Percentiles rank a stretch among this genome's conserved stretches.
These are phyloP conservation scores for Pterocles orientalis DNA, from an alignment of 2,113 vertebrate genomes.

Conservation along the genomic window DNA sequence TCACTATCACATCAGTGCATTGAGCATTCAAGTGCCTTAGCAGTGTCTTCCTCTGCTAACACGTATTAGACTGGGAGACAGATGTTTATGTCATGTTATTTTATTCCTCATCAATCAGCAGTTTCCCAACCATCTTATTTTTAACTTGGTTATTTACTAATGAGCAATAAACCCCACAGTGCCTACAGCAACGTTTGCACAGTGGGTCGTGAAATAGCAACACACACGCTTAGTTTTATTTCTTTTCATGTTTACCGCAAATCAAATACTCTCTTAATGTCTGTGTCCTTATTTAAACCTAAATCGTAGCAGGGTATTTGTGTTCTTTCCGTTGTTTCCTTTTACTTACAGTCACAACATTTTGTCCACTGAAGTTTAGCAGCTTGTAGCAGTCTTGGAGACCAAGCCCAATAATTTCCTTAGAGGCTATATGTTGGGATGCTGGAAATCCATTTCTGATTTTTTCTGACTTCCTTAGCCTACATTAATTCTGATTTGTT, in stretches of 20 bases:
- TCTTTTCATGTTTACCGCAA: conserved; percentile 29
- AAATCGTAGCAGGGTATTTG: neutral
- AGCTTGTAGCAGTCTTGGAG: conserved; percentile 15
- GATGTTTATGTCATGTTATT: conserved; percentile 67
- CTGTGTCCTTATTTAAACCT: conserved; percentile 49
- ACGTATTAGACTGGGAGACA: conserved; percentile 62
- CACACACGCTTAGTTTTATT: conserved; percentile 37
- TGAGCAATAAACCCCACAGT: conserved; percentile 66
- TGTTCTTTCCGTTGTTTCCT: neutral
- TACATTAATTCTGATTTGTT: conserved; percentile 60
- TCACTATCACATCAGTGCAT: conserved; percentile 59
- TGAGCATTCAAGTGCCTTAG: conserved; percentile 61
- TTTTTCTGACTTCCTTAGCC: conserved; percentile 53
- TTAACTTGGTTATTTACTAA: conserved; percentile 78
- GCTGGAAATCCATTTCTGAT: conserved; percentile 42
- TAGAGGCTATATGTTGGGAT: neutral
- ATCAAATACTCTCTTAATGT: conserved; percentile 32
- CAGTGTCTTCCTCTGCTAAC: conserved; percentile 63
- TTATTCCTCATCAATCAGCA: conserved; percentile 75
- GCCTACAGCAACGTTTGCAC: conserved; percentile 57
- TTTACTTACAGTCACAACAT: conserved; percentile 7
- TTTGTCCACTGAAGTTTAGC: conserved; percentile 1
- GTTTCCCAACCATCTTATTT: conserved; percentile 70
- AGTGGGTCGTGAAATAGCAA: conserved; percentile 51
- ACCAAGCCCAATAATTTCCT: conserved; percentile 7